A percentile compares a stretch with the other conserved stretches of the same genome.
Conservation (phyloP, 2,113 vertebrate genomes). For the Sisor rabdophorus region DNA sequence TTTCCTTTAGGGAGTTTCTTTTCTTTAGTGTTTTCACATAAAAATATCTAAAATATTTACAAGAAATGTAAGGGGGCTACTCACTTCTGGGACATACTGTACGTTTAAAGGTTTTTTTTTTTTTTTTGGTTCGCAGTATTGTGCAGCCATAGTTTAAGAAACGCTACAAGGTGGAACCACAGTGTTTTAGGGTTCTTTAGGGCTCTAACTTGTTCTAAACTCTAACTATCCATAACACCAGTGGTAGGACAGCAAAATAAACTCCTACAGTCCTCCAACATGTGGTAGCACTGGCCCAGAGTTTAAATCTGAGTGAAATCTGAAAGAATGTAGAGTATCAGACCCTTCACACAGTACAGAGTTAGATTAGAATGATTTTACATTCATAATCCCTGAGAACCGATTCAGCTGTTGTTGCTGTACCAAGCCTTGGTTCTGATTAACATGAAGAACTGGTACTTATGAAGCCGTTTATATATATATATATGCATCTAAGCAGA, state of each 20-base stretch:
- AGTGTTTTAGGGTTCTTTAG: slow-evolving; percentile 8
- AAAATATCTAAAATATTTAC: no score
- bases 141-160: background rate
- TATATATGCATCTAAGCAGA: slow-evolving; percentile 76
- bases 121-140: no score
- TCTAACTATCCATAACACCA: background rate
- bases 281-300: background rate
- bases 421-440: slow-evolving; percentile 50
- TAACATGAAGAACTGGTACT: slow-evolving; percentile 71
- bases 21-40: no score
- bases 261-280: background rate
- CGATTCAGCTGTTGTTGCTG: background rate
- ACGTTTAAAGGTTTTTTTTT: no score
- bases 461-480: slow-evolving; percentile 47
- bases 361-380: slow-evolving; percentile 27
- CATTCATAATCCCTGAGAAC: slow-evolving; percentile 49
- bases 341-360: slow-evolving; percentile 11
- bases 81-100: no score
- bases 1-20: no score
- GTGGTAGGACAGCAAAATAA: background rate
- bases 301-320: slow-evolving; percentile 28
- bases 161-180: no score
- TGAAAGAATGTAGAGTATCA: slow-evolving; percentile 13
- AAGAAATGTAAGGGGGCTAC: no score
- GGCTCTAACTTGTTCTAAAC: background rate